phyloP scores from a whole-genome alignment of 2,888 invertebrate genomes.

The Himalopsyche tibetana region DNA sequence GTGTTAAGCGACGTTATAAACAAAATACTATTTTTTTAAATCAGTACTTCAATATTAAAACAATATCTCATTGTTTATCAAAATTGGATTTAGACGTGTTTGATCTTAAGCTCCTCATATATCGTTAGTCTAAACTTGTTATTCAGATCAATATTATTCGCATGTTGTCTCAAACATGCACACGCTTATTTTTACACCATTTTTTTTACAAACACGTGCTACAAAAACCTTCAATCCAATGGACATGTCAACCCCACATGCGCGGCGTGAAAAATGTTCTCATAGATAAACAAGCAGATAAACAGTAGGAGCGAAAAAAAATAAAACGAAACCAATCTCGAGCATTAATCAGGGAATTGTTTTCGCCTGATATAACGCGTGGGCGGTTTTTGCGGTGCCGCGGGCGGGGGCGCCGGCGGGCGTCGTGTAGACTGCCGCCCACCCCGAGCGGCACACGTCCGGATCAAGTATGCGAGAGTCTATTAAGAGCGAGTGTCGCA shows the following conservation, averaged over 20 bases:
- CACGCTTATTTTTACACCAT: too few species aligned
- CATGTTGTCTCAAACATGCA: too few species aligned
- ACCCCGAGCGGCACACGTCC: background rate
- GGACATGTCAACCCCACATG: constrained; percentile 22
- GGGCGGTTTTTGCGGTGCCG: background rate
- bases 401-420: background rate
- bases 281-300: constrained; percentile 17
- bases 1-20: too few species aligned
- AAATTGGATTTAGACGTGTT: too few species aligned
- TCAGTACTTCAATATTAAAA: too few species aligned
- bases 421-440: background rate
- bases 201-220: background rate
- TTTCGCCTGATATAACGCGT: constrained; percentile 16
- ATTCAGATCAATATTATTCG: too few species aligned
- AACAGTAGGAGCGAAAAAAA: background rate
- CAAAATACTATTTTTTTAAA: too few species aligned
- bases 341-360: constrained; percentile 30
- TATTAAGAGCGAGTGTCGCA: background rate
- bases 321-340: background rate
- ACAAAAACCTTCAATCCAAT: background rate
- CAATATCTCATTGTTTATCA: too few species aligned
- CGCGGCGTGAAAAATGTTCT: background rate
- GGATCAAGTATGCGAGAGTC: constrained; percentile 10
- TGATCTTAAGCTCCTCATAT: too few species aligned
- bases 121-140: too few species aligned